phyloP scores from a whole-genome alignment of 2,888 invertebrate species.

The Drosophila infuscata region DNA sequence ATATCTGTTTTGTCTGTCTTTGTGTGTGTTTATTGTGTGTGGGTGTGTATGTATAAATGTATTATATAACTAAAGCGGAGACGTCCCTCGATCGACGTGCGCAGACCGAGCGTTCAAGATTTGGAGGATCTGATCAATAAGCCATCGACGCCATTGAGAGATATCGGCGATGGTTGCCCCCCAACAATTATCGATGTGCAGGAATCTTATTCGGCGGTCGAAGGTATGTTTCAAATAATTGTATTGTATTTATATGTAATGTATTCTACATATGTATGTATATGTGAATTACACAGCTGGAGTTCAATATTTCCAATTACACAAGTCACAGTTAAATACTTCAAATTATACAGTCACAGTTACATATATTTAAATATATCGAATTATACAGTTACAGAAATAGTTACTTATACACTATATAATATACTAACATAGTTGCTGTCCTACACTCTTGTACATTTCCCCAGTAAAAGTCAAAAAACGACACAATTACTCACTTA shows the following conservation, averaged over 20 bases:
- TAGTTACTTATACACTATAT: not conserved
- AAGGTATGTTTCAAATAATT: constrained; percentile 88
- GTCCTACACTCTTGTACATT: not conserved
- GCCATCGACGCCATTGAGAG: constrained; percentile 94
- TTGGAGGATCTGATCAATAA: constrained; percentile 96
- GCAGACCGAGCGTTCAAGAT: constrained; percentile 95
- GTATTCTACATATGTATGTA: too few relatives aligned
- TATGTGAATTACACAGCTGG: not conserved
- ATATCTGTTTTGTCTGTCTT: not conserved
- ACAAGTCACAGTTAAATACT: not conserved
- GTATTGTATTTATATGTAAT: too few relatives aligned
- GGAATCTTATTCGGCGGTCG: constrained; percentile 97
- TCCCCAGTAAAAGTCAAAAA: not conserved
- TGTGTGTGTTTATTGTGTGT: constrained; percentile 6
- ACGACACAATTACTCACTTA: not conserved
- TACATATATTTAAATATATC: not conserved
- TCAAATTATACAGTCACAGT: not conserved
- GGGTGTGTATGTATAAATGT: constrained; percentile 3
- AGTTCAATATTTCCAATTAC: not conserved
- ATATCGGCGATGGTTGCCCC: constrained; percentile 92
- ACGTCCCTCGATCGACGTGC: constrained; percentile 95
- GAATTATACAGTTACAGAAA: not conserved
- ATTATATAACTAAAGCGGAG: constrained; percentile 87
- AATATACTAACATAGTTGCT: not conserved
- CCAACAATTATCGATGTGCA: constrained; percentile 96